phyloP scores from a whole-genome alignment of 2,797 vertebrate species.

The Chelon auratus region DNA sequence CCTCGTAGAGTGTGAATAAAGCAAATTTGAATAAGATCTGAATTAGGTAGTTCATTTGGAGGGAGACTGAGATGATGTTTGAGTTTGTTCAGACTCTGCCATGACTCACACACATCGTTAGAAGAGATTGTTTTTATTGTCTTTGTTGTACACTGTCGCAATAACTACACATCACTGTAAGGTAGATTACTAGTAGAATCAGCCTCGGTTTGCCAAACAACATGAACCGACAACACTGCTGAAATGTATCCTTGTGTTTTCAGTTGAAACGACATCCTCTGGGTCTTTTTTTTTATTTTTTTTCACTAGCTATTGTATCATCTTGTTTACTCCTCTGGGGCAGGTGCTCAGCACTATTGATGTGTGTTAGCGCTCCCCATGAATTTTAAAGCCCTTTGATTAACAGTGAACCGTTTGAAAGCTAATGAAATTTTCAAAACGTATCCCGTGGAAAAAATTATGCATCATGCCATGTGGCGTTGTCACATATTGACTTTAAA shows the following conservation, averaged over 20 bases:
- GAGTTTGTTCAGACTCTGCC: constrained; percentile 26
- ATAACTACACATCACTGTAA: constrained; percentile 6
- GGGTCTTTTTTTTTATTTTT: constrained; percentile 10
- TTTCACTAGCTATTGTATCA: constrained; percentile 29
- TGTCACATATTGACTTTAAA: constrained; percentile 73
- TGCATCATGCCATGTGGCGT: constrained; percentile 39
- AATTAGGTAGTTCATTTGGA: constrained; percentile 42
- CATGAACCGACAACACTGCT: constrained; percentile 18
- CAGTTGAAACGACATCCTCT: constrained; percentile 25
- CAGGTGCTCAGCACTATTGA: constrained; percentile 65
- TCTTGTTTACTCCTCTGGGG: constrained; percentile 62
- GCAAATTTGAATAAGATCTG: constrained; percentile 36
- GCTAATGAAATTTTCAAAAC: constrained; percentile 62
- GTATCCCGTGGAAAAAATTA: constrained; percentile 24
- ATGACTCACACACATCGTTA: constrained; percentile 1
- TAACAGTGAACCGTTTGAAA: constrained; percentile 48
- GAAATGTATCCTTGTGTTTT: constrained; percentile 36
- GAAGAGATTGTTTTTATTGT: constrained; percentile 5
- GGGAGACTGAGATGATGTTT: constrained; percentile 23
- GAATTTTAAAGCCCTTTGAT: constrained; percentile 71
- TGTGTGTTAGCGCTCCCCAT: constrained; percentile 43
- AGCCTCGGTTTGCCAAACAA: constrained; percentile 31
- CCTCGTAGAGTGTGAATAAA: constrained; percentile 42
- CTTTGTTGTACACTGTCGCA: constrained; percentile 10
- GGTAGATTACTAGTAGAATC: constrained; percentile 29